phyloP scores from a whole-genome alignment of 2,113 vertebrate genomes.

The Neodon shergylaensis region DNA sequence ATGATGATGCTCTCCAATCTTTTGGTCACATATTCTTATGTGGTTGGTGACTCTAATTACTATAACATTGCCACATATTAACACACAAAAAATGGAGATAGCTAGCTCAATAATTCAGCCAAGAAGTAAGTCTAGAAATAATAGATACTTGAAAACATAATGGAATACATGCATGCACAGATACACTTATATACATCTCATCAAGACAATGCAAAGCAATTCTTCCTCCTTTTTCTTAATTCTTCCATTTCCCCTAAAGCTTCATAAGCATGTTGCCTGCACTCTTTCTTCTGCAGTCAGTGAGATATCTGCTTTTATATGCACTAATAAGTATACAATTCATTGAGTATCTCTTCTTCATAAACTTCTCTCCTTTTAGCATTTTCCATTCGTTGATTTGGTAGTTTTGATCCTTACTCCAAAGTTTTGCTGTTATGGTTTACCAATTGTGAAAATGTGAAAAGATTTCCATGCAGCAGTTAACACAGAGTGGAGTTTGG shows the following conservation, averaged over 20 bases:
- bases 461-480: not conserved
- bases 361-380: not conserved
- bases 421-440: not conserved
- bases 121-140: not conserved
- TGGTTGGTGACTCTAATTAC: not conserved
- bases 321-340: not conserved
- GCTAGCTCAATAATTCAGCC: not conserved
- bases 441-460: not conserved
- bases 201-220: not conserved
- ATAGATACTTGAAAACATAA: not conserved
- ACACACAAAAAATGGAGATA: not conserved
- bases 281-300: not conserved
- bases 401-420: not conserved
- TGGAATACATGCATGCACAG: not conserved
- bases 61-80: not conserved
- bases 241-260: not conserved
- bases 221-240: not conserved
- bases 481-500: not conserved
- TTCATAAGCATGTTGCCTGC: fast-evolving
- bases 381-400: not conserved
- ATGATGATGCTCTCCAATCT: not conserved
- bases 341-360: not conserved
- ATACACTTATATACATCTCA: not conserved
- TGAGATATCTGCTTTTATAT: not conserved
- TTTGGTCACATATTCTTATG: not conserved